Percentiles rank a stretch among this genome's conserved stretches.
These are phyloP conservation scores for Stictonetta naevosa DNA, from an alignment of 2,113 vertebrate genomes.

Conservation along the genomic window DNA sequence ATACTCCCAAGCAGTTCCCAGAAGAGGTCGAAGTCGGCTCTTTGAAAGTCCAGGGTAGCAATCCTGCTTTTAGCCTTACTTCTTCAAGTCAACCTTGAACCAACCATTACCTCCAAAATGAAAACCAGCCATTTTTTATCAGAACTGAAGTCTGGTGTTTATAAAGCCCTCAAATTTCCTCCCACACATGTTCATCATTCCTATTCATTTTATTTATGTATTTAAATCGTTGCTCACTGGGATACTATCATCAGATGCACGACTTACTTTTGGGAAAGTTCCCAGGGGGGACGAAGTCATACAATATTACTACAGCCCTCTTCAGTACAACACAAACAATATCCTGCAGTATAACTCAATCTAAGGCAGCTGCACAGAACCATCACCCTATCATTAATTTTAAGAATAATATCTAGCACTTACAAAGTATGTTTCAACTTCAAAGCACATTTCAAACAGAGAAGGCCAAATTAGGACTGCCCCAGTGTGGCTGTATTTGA, in stretches of 20 bases:
- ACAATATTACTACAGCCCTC: neutral
- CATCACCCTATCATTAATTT: conserved; percentile 14
- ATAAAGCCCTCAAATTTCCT: neutral
- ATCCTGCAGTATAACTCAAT: conserved; percentile 33
- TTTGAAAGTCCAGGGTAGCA: too few species aligned
- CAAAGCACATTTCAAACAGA: neutral
- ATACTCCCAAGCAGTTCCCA: too few species aligned
- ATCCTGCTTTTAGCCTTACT: too few species aligned
- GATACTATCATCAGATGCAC: neutral
- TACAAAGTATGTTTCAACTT: conserved; percentile 33
- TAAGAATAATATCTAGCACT: neutral
- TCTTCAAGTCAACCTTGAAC: neutral
- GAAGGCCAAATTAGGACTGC: neutral
- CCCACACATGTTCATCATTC: neutral
- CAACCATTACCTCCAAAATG: neutral
- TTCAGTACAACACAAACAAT: conserved; percentile 15
- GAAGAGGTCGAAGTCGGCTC: too few species aligned
- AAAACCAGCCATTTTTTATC: neutral
- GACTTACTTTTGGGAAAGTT: neutral
- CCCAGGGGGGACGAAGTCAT: neutral
- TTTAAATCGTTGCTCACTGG: neutral
- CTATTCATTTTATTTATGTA: conserved; percentile 15
- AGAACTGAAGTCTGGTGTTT: neutral
- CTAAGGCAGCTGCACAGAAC: neutral
- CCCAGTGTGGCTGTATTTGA: accelerated